phyloP scores from a whole-genome alignment of 2,888 invertebrate species.

The Macropis europaea region DNA sequence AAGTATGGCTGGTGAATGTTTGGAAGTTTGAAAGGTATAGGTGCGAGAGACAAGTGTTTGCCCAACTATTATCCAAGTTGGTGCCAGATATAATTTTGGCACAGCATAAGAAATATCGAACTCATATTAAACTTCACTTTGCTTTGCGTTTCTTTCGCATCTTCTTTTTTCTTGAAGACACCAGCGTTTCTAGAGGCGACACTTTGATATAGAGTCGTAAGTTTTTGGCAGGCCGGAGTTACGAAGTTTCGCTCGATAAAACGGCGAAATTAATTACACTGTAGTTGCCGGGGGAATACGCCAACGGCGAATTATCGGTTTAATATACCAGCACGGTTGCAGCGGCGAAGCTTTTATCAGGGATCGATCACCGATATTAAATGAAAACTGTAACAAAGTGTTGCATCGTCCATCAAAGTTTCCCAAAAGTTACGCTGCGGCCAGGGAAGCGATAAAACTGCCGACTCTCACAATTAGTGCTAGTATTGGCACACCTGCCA shows the following conservation, averaged over 20 bases:
- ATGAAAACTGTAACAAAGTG: slow-evolving; percentile 44
- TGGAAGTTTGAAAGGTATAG: no score
- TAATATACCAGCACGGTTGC: slow-evolving; percentile 38
- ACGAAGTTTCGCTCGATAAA: slow-evolving; percentile 40
- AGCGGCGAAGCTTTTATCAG: slow-evolving; percentile 41
- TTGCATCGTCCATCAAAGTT: slow-evolving; percentile 17
- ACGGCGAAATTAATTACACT: slow-evolving; percentile 47
- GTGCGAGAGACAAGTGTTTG: no score
- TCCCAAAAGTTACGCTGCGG: background rate
- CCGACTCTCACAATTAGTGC: background rate
- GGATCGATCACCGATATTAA: slow-evolving; percentile 47
- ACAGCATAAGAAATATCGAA: slow-evolving; percentile 1
- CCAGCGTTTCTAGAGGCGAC: slow-evolving; percentile 16
- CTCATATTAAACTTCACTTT: slow-evolving; percentile 8
- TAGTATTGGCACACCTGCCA: no score
- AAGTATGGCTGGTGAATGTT: no score
- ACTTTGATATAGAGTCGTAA: slow-evolving; percentile 37
- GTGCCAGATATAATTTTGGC: slow-evolving; percentile 9
- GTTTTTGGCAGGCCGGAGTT: slow-evolving; percentile 15
- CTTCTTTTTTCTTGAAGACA: slow-evolving; percentile 13
- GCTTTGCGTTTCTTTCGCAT: slow-evolving; percentile 6
- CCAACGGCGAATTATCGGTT: slow-evolving; percentile 53
- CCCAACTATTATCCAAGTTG: no score
- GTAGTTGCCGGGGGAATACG: slow-evolving; percentile 30
- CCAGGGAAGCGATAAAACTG: background rate